Conservation (phyloP, 2,113 vertebrate genomes). For the Caretta caretta region DNA sequence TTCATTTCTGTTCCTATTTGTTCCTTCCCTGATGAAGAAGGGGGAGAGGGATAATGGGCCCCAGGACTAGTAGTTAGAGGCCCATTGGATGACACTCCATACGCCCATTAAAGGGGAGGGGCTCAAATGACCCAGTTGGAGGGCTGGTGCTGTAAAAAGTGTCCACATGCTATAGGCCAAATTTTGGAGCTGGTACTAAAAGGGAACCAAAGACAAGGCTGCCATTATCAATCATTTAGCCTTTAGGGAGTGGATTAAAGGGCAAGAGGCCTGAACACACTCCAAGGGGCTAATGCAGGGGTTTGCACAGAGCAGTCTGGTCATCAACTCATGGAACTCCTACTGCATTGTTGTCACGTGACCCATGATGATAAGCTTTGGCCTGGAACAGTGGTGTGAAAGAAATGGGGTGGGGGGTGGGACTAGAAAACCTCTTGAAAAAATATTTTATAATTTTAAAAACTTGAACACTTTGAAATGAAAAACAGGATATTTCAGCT, state of each 20-base stretch:
- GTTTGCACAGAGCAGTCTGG: background rate
- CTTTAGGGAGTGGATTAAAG: background rate
- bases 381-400: background rate
- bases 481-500: background rate
- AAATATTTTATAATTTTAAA: background rate
- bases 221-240: background rate
- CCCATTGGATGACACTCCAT: background rate
- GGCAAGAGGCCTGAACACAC: background rate
- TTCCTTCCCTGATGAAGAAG: background rate
- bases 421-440: accelerated
- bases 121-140: background rate
- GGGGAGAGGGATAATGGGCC: background rate
- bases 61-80: background rate
- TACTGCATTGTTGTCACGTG: background rate
- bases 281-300: background rate
- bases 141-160: background rate
- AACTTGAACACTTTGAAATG: background rate
- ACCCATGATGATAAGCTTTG: background rate
- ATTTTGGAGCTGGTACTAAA: background rate
- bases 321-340: background rate
- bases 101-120: background rate
- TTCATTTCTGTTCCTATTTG: background rate
- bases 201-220: background rate
- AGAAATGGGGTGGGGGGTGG: background rate
- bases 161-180: background rate